phyloP scores from a whole-genome alignment of 2,113 vertebrate genomes.

The Paradoxurus hermaphroditus region DNA sequence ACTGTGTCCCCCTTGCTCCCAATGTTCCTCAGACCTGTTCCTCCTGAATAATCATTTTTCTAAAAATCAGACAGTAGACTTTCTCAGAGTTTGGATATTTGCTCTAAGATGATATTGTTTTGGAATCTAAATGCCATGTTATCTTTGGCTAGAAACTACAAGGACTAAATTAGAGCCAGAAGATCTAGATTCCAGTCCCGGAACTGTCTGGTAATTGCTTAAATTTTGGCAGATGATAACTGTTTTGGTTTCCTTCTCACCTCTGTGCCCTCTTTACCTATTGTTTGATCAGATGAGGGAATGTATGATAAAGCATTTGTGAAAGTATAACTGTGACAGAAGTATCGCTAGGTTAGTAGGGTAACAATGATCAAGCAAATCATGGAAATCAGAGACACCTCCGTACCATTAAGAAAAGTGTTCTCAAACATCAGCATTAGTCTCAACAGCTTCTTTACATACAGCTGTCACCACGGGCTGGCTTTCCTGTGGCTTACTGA shows the following conservation, averaged over 20 bases:
- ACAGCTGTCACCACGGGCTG: background rate
- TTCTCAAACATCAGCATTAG: background rate
- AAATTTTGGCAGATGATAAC: background rate
- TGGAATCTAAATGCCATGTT: background rate
- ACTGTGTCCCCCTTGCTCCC: background rate
- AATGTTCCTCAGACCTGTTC: background rate
- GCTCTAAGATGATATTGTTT: background rate
- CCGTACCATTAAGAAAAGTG: background rate
- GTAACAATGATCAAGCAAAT: background rate
- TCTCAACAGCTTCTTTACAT: background rate
- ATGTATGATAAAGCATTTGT: background rate
- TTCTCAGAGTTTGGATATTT: background rate
- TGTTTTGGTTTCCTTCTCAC: background rate
- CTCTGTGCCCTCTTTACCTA: background rate
- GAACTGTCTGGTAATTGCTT: background rate
- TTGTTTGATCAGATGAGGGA: background rate
- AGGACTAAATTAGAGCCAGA: background rate
- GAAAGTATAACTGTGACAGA: background rate
- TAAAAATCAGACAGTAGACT: background rate
- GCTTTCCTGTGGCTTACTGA: background rate
- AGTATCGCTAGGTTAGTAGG: background rate
- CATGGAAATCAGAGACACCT: background rate
- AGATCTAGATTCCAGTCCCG: background rate
- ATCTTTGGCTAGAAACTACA: background rate
- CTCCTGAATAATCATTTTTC: background rate